Evolutionary conservation across 2,797 vertebrate genomes (phyloP).

Genomic region (Streptopelia turtur): DNA sequence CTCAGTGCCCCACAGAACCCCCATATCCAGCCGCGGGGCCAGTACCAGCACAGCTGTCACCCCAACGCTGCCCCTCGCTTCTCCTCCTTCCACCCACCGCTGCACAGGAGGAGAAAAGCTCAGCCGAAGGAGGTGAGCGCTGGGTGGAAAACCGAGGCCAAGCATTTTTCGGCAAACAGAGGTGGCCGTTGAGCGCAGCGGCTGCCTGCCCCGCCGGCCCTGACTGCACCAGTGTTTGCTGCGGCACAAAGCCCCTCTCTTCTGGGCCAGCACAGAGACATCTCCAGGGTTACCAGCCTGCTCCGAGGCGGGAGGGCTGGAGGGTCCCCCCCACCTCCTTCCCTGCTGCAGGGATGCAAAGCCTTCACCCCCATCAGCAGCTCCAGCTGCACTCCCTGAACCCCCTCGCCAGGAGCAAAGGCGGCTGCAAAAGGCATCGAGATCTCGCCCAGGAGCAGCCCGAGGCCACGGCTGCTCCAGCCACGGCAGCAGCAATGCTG

Average conservation of each 20-base stretch:
- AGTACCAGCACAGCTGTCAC: not conserved
- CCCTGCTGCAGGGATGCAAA: not conserved
- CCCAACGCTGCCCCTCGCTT: not conserved
- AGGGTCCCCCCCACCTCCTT: not conserved
- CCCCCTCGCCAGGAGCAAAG: not conserved
- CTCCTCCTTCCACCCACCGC: not conserved
- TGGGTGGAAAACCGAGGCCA: not conserved
- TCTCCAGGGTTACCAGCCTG: not conserved
- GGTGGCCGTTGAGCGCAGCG: accelerated
- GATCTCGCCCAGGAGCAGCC: accelerated
- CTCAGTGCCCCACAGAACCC: not conserved
- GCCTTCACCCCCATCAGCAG: not conserved
- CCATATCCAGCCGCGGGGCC: accelerated
- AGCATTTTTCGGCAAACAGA: not conserved
- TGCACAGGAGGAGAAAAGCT: accelerated
- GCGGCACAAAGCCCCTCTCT: not conserved
- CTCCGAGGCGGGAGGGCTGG: not conserved
- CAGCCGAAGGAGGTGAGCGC: not conserved
- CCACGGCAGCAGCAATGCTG: accelerated
- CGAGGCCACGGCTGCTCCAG: not conserved
- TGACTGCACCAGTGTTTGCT: not conserved
- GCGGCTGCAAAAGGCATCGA: not conserved
- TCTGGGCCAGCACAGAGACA: not conserved
- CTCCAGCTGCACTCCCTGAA: accelerated
- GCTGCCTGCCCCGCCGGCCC: not conserved